These are phyloP conservation scores for Microtus pennsylvanicus DNA, from an alignment of 2,113 vertebrate species.

Conservation along the genomic window DNA sequence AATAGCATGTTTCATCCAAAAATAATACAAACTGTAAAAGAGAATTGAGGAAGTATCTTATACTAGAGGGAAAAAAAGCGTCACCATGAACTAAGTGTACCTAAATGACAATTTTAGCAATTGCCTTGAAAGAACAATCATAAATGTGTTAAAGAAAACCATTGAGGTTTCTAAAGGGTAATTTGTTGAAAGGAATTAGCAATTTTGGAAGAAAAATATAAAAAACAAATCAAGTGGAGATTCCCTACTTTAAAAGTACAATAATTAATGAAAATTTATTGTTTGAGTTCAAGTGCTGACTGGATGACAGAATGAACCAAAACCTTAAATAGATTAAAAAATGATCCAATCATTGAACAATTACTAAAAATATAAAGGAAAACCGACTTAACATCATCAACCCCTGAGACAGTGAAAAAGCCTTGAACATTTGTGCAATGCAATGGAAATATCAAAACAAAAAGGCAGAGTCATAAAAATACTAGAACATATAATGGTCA, in stretches of 20 bases:
- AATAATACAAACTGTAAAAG: neutral
- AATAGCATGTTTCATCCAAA: neutral
- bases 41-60: neutral
- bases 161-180: neutral
- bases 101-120: neutral
- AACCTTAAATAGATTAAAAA: neutral
- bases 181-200: neutral
- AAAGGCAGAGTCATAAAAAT: neutral
- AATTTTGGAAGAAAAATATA: neutral
- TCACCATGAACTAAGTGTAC: neutral
- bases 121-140: neutral
- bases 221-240: neutral
- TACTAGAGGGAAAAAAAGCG: neutral
- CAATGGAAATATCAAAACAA: neutral
- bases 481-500: neutral
- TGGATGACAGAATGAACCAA: neutral
- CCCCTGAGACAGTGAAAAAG: neutral
- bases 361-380: neutral
- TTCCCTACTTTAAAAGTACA: neutral
- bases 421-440: neutral
- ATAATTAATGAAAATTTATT: neutral
- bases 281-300: neutral
- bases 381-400: neutral
- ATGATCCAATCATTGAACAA: neutral
- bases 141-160: neutral